Evolutionary conservation across 2,113 vertebrate species (phyloP).

Genomic region (Nanorana parkeri): DNA sequence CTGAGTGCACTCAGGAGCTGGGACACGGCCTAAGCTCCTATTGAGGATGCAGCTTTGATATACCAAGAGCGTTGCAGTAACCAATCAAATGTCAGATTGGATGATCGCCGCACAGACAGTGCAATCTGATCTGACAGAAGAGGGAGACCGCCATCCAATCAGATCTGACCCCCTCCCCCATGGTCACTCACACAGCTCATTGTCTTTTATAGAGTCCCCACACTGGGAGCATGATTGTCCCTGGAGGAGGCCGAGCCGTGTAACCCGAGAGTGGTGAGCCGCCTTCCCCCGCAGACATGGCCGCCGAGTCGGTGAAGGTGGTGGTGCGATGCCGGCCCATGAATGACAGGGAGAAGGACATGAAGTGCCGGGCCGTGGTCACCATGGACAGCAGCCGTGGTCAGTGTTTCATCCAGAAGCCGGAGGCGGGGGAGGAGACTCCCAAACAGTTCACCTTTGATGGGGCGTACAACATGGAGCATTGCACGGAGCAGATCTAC

Average conservation of each 20-base stretch:
- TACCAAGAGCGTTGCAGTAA: no score
- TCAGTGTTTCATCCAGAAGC: constrained; percentile 82
- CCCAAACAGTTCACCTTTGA: constrained; percentile 90
- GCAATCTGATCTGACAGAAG: no score
- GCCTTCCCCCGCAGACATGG: constrained; percentile 69
- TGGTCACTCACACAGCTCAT: no score
- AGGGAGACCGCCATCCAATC: no score
- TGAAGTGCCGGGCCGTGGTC: constrained; percentile 74
- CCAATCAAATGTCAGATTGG: no score
- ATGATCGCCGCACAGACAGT: no score
- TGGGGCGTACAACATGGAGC: constrained; percentile 78
- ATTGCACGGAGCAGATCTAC: constrained; percentile 87
- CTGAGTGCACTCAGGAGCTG: no score
- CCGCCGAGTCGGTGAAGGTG: constrained; percentile 82
- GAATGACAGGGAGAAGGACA: constrained; percentile 76
- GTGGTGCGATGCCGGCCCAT: constrained; percentile 82
- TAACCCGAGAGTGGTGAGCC: not conserved
- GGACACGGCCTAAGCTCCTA: no score
- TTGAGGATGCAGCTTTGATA: no score
- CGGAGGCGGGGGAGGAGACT: constrained; percentile 69
- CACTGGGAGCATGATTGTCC: not conserved
- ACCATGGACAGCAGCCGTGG: constrained; percentile 73
- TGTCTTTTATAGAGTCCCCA: not conserved
- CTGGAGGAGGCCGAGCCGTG: no score
- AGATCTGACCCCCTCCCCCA: no score